Evolutionary conservation across 2,797 vertebrate genomes (phyloP).

Genomic region (Falco concolor): DNA sequence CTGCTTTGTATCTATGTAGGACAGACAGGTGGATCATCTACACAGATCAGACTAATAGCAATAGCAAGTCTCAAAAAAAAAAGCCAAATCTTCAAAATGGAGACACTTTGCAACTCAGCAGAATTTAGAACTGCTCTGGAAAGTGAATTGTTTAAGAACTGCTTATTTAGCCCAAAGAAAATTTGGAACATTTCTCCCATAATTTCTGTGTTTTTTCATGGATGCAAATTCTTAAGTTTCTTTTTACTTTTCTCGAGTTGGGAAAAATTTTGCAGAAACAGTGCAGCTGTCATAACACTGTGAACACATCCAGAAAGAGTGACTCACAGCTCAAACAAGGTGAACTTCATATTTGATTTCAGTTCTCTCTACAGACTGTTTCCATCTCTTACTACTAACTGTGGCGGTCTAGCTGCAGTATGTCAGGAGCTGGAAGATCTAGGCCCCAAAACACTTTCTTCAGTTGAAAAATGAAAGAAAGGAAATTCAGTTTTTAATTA

Average conservation of each 20-base stretch:
- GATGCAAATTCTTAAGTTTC: background rate
- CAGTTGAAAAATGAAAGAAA: background rate
- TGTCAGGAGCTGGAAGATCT: background rate
- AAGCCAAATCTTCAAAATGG: background rate
- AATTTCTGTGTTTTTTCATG: background rate
- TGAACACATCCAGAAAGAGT: constrained; percentile 22
- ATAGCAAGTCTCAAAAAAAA: background rate
- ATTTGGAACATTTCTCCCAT: background rate
- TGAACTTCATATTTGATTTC: constrained; percentile 5
- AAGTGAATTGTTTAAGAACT: constrained; percentile 31
- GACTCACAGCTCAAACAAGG: constrained; percentile 30
- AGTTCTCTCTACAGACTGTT: background rate
- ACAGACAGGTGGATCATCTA: background rate
- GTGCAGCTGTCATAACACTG: constrained; percentile 35
- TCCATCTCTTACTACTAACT: background rate
- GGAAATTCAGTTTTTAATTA: background rate
- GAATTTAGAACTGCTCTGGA: background rate
- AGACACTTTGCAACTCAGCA: background rate
- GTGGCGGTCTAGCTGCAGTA: background rate
- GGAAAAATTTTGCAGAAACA: constrained; percentile 1
- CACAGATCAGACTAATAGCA: background rate
- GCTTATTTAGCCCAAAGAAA: background rate
- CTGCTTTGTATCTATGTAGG: background rate
- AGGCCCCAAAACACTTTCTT: background rate
- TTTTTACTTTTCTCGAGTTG: constrained; percentile 5